Evolutionary conservation across 2,113 vertebrate genomes (phyloP), one percentile per base, ranked within the genome.

Genomic region (Dicentrarchus labrax): DNA sequence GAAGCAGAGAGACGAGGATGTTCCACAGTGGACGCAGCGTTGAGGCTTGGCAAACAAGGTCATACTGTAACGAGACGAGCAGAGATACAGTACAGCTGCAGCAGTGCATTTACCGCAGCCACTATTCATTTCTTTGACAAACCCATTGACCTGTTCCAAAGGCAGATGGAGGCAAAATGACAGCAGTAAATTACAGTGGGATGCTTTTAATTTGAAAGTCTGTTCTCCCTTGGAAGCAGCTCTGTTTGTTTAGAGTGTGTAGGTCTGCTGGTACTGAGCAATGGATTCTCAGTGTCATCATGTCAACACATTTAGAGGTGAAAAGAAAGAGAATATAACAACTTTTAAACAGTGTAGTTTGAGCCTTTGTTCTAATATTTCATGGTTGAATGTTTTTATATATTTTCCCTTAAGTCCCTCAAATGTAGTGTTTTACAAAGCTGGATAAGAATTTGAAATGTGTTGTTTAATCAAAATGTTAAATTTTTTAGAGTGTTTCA

Each of bases 91-190:
- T 72, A 9, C 72, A 82, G 67, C 85, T 82, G 88, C 53, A 70
- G 67, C 50, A 19, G 73, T 36, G 47, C 48, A 75, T 76, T 75
- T 81, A 66, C 76, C 53, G 80, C 66, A 78, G 80, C 72, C 72
- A 64, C 79, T 74, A 84, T 57, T 78, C 67, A 73, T 69, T 57
- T 69, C 68, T 82, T 77, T 80, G 67, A 76, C 80, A 77, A 82
- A 86, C 54, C 57, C 82, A 73, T 19, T 77, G 76, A 85, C 78
- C 85, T 84, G 69, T 39, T 87, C 54, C 81, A n/a, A 60, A 76
- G 77, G 76, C 82, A 83, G 86, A 90, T 86, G 89, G 83, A 78
- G 66, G 57, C 41, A 22, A 72, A 75, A 82, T 60, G 24, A 80
- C 24, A 43, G 65, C 72, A 59, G 65, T 80, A 89, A 90, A 89